Percentiles rank a stretch among this genome's conserved stretches.
Evolutionary conservation across 2,888 invertebrate species (phyloP).

Genomic region (Strigamia crassipes): DNA sequence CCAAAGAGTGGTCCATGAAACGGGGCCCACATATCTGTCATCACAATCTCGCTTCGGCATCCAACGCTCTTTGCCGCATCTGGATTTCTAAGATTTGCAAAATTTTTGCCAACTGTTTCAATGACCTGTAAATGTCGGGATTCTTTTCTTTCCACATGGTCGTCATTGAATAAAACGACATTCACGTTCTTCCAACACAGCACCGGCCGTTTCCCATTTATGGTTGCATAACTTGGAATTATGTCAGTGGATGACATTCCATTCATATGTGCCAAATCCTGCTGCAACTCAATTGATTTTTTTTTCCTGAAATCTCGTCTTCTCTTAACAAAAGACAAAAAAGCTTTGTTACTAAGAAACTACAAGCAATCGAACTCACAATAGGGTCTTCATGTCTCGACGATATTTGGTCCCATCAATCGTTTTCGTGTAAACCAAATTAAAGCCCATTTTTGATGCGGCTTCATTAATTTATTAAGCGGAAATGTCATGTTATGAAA

Average conservation of each 20-base stretch:
- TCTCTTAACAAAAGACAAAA: no score
- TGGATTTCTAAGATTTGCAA: slow-evolving; percentile 4
- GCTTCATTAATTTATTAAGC: background rate
- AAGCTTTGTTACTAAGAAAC: no score
- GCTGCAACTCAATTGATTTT: background rate
- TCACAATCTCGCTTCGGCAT: background rate
- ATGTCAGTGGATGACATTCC: slow-evolving; percentile 32
- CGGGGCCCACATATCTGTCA: slow-evolving; percentile 3
- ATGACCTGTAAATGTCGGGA: slow-evolving; percentile 19
- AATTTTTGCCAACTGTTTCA: slow-evolving; percentile 21
- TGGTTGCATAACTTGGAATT: slow-evolving; percentile 30
- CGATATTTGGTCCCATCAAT: no score
- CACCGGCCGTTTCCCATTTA: slow-evolving; percentile 11
- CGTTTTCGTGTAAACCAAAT: no score
- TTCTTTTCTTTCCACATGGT: background rate
- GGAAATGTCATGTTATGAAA: background rate
- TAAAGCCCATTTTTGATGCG: no score
- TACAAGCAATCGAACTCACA: no score
- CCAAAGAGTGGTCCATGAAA: background rate
- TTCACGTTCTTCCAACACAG: background rate
- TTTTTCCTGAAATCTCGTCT: no score
- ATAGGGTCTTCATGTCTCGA: no score
- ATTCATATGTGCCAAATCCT: background rate
- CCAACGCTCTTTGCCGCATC: slow-evolving; percentile 7
- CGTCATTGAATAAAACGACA: background rate